Evolutionary conservation across 30 jellyfish, hydroid and myxozoan genomes (phyloP), one percentile per base, ranked within the genome.

Genomic region (Sanderia malayensis): DNA sequence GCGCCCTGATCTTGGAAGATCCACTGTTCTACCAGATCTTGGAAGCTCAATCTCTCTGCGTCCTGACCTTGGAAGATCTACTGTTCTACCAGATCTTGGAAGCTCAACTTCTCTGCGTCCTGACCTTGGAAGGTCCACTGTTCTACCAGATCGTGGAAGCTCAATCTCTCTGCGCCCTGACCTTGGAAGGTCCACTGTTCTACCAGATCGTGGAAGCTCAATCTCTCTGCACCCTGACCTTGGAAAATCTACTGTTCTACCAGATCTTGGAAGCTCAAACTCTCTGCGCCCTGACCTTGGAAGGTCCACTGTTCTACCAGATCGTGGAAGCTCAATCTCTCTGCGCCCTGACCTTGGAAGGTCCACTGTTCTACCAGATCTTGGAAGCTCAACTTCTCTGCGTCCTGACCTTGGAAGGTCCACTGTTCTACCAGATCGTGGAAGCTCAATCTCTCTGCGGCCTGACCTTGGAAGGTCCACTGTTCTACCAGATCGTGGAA

Each of bases 71-170:
- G 52, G 13, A 4, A n/a, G n/a, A n/a, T n/a, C n/a, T n/a, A n/a
- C n/a, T n/a, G n/a, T n/a, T n/a, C 61, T 21, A 8, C 65, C 79
- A 1, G 79, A 66, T 4, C 73, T 32, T 11, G 76, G 74, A 49
- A 73, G 22, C 57, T 45, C 52, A 33, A 44, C 24, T 1, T 23
- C 24, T 18, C 80, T n/a, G 4, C 7, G 45, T 8, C 20, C 6
- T 23, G 64, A 15, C 24, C 27, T 49, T 49, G 52, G 13, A 4
- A n/a, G n/a, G n/a, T n/a, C n/a, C n/a, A n/a, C n/a, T n/a, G n/a
- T n/a, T n/a, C 61, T 21, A 8, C 65, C 79, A 1, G 79, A 66
- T 4, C 73, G 19, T 11, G 76, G 74, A 49, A 73, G 22, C 57
- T 45, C 52, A 33, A 44, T 44, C 1, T 23, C 24, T 18, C 80